These are phyloP conservation scores for Synanthedon andrenaeformis DNA, from an alignment of 2,888 invertebrate species.

Conservation along the genomic window DNA sequence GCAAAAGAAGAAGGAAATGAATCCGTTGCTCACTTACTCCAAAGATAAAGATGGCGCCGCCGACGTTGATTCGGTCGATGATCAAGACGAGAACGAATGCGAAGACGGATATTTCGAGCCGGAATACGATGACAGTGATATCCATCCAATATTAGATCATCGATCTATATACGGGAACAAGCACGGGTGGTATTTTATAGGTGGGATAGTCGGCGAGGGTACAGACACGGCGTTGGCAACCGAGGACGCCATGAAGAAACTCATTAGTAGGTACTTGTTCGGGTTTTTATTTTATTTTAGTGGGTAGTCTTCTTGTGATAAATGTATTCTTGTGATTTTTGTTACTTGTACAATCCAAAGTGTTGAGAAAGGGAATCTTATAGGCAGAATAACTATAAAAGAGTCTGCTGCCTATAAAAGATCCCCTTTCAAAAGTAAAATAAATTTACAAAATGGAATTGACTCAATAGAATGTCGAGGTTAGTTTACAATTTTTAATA, in stretches of 20 bases:
- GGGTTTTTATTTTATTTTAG: slow-evolving; percentile 4
- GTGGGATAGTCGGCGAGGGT: slow-evolving; percentile 81
- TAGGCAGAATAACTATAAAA: too few relatives aligned
- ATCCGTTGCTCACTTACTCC: slow-evolving; percentile 49
- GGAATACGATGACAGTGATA: slow-evolving; percentile 63
- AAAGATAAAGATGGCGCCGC: slow-evolving; percentile 27
- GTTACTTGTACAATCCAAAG: too few relatives aligned
- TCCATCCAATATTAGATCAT: slow-evolving; percentile 71
- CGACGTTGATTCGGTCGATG: slow-evolving; percentile 27
- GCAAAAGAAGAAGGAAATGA: slow-evolving; percentile 54
- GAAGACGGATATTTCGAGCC: slow-evolving; percentile 49
- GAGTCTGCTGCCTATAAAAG: too few relatives aligned
- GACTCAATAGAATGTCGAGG: too few relatives aligned
- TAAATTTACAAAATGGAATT: too few relatives aligned
- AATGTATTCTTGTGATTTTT: too few relatives aligned
- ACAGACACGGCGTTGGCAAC: slow-evolving; percentile 75
- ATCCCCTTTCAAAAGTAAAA: too few relatives aligned
- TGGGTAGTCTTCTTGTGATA: too few relatives aligned
- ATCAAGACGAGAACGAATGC: slow-evolving; percentile 33
- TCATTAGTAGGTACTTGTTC: slow-evolving; percentile 81
- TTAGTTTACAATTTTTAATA: too few relatives aligned
- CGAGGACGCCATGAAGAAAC: slow-evolving; percentile 78
- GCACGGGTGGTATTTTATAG: slow-evolving; percentile 88
- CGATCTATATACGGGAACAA: slow-evolving; percentile 75
- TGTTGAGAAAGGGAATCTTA: too few relatives aligned